A percentile compares a stretch with the other conserved stretches of the same genome.
phyloP scores from a whole-genome alignment of 2,888 invertebrate genomes.

The Drepanosiphum platanoidis region DNA sequence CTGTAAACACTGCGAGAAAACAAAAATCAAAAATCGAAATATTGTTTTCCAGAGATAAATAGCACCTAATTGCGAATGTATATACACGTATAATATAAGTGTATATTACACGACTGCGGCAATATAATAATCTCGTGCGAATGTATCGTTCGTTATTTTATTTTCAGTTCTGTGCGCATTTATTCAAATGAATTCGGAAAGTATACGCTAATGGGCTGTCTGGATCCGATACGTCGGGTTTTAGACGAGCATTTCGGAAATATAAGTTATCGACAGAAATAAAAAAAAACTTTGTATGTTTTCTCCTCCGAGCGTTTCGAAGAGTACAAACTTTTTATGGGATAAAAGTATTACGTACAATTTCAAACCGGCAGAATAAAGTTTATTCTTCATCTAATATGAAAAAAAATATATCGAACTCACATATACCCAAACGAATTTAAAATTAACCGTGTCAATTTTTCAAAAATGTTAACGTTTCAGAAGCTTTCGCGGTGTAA shows the following conservation, averaged over 20 bases:
- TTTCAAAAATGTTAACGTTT: not conserved
- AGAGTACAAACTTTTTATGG: not conserved
- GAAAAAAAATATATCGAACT: not conserved
- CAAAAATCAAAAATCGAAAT: not conserved
- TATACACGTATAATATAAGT: not conserved
- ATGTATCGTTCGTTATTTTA: not conserved
- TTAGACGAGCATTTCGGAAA: not conserved
- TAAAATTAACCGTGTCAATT: not conserved
- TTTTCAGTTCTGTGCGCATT: not conserved
- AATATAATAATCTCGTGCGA: not conserved
- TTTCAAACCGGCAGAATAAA: not conserved
- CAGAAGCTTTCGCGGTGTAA: not conserved
- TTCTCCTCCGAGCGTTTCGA: not conserved
- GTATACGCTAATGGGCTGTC: not conserved
- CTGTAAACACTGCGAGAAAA: not conserved
- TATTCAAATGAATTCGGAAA: not conserved
- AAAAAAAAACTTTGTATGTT: not conserved
- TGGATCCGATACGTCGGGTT: not conserved
- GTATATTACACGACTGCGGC: not conserved
- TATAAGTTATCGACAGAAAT: not conserved
- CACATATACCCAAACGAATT: not conserved
- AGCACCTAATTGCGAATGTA: not conserved
- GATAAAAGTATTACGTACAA: not conserved
- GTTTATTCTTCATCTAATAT: not conserved
- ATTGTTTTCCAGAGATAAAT: conserved; percentile 9